These are phyloP conservation scores for Himalopsyche tibetana DNA, from an alignment of 2,888 invertebrate genomes.

Conservation along the genomic window DNA sequence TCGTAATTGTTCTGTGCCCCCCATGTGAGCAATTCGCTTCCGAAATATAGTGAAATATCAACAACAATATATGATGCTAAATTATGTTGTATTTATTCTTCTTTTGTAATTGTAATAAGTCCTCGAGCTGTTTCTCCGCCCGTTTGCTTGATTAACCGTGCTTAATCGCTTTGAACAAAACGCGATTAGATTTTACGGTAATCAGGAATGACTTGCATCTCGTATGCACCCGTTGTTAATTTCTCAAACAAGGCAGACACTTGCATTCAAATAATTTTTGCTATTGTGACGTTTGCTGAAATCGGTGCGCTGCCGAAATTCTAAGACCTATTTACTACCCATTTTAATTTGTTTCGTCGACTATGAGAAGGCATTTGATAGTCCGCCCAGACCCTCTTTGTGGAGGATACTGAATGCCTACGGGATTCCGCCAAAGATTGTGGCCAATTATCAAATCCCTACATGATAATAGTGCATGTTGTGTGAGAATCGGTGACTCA, in stretches of 20 bases:
- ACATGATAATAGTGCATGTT: too few species aligned
- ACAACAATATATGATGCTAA: background rate
- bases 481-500: too few species aligned
- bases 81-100: background rate
- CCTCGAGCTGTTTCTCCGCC: background rate
- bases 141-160: background rate
- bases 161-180: background rate
- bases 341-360: too few species aligned
- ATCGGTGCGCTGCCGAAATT: too few species aligned
- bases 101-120: background rate
- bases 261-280: too few species aligned
- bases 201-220: background rate
- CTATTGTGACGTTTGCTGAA: too few species aligned
- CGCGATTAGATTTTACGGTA: background rate
- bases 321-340: too few species aligned
- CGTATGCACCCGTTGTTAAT: background rate
- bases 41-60: background rate
- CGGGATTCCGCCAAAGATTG: too few species aligned
- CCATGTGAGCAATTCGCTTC: background rate
- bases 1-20: background rate
- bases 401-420: too few species aligned
- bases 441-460: too few species aligned
- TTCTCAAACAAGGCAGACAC: background rate
- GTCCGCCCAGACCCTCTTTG: too few species aligned
- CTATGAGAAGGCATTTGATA: too few species aligned